Base-by-base conservation (phyloP, 2,113 vertebrate species). In the Seriola aureovittata region DNA sequence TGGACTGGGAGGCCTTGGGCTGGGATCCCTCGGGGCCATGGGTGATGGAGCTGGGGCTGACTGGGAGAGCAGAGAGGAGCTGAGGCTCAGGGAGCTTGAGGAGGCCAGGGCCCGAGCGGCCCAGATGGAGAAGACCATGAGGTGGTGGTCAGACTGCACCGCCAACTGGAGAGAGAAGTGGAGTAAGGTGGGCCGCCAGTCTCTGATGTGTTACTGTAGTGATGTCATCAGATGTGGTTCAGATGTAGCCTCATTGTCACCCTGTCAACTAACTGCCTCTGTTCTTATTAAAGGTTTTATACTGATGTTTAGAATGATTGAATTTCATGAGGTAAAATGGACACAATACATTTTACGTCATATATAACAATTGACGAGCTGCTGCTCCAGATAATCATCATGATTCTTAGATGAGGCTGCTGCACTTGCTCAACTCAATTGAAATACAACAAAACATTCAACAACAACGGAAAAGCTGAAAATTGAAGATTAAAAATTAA, bases 101-200 rank as follows among this genome's bases (percentile, higher is more conserved):
- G 98, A 99, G 91, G 98, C 97, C 0, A 95, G 97, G 4, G 98
- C 97, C 0, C 93, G 98, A 9, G 97, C 98, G 0, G 96, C 97
- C 0, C 98, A 99, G 94, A 99, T 99, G 98, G 98, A 99, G 94
- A 99, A 99, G 93, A 99, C 98, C 6, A 99, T 99, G 98, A 96
- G 98, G 19, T 99, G 98, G 98, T 99, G 98, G 98, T 99, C 97
- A 0, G 98, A 99, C 95, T 99, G 98, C 93, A 99, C 98, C 0
- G 97, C 98, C 93, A 99, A 99, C 94, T 99, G 98, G 98, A 96
- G 98, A 0, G 98, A 99, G 94, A 99, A 99, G 69, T 99, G 98
- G 98, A 99, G 98, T 94, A 99, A 99, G 93, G 98, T 93, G 71
- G 16, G 86, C 1, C 8, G 0, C 32, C 29, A 29, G 29, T 29